A percentile compares a stretch with the other conserved stretches of the same genome.
These are phyloP conservation scores for Caenorhabditis briggsae DNA, from an alignment of 1,140 invertebrate genomes.

Conservation along the genomic window DNA sequence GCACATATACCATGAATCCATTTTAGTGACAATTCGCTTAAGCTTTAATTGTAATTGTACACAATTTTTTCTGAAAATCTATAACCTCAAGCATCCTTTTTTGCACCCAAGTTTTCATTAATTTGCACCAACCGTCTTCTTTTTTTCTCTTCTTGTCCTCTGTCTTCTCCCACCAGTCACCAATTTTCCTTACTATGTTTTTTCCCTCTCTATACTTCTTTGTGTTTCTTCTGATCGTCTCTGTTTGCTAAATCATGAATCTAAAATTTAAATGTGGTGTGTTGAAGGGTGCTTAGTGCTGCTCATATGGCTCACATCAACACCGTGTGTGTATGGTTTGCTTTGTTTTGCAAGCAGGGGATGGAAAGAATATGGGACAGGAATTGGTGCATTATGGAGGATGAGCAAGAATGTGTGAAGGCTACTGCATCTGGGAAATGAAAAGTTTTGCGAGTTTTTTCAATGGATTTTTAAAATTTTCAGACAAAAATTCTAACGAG, in stretches of 20 bases:
- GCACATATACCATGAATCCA: not conserved
- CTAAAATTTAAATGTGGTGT: constrained; percentile 23
- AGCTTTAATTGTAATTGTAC: constrained; percentile 34
- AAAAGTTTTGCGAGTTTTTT: too few species aligned
- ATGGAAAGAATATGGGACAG: not conserved
- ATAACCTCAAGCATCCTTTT: not conserved
- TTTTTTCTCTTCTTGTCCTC: not conserved
- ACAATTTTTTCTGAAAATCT: not conserved
- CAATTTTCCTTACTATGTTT: not conserved
- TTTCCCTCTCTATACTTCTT: not conserved
- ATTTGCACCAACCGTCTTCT: not conserved
- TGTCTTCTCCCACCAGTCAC: not conserved
- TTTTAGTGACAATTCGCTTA: constrained; percentile 3
- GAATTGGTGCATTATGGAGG: not conserved
- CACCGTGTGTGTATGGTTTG: constrained; percentile 5
- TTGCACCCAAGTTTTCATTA: not conserved
- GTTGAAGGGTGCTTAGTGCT: not conserved
- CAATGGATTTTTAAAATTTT: too few species aligned
- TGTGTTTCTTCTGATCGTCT: constrained; percentile 9
- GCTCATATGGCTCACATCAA: not conserved
- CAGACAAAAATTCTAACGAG: too few species aligned
- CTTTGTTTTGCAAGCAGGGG: not conserved
- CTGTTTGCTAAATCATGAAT: constrained; percentile 29
- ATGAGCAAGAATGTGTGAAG: not conserved
- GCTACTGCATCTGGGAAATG: not conserved